phyloP scores from a whole-genome alignment of 2,113 vertebrate species.

The Paratilapia polleni region DNA sequence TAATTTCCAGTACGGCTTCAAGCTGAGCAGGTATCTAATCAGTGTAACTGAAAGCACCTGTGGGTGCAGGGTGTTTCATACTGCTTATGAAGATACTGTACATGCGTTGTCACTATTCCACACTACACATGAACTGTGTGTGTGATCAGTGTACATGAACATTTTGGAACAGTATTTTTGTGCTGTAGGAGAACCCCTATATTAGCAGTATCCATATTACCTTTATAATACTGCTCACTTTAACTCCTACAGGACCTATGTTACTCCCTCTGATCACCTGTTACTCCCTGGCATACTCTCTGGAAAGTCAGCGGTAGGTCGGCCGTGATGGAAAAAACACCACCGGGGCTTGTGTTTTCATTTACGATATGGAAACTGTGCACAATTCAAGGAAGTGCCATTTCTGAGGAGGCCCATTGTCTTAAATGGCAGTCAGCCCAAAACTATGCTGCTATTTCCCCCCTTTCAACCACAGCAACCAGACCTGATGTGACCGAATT shows the following conservation, averaged over 20 bases:
- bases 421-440: constrained; percentile 48
- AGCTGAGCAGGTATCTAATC: background rate
- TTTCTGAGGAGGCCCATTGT: constrained; percentile 71
- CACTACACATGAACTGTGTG: background rate
- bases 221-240: background rate
- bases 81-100: background rate
- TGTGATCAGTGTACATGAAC: background rate
- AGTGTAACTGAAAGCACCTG: background rate
- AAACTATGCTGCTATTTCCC: constrained; percentile 45
- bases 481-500: constrained; percentile 10
- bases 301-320: constrained; percentile 33
- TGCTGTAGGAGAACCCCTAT: background rate
- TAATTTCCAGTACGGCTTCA: background rate
- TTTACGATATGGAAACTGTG: constrained; percentile 66
- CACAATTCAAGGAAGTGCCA: constrained; percentile 81
- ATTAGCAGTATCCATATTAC: background rate
- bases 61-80: background rate
- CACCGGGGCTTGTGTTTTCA: constrained; percentile 39
- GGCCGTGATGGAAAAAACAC: constrained; percentile 60
- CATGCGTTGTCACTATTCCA: background rate
- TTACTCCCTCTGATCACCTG: constrained; percentile 8
- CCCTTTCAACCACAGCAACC: constrained; percentile 22
- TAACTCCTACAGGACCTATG: background rate
- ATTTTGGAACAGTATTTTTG: background rate
- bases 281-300: background rate